Percentiles rank a stretch among this genome's conserved stretches.
These are phyloP conservation scores for Phallusia fumigata DNA, from an alignment of 23 tunicate genomes.

Conservation along the genomic window DNA sequence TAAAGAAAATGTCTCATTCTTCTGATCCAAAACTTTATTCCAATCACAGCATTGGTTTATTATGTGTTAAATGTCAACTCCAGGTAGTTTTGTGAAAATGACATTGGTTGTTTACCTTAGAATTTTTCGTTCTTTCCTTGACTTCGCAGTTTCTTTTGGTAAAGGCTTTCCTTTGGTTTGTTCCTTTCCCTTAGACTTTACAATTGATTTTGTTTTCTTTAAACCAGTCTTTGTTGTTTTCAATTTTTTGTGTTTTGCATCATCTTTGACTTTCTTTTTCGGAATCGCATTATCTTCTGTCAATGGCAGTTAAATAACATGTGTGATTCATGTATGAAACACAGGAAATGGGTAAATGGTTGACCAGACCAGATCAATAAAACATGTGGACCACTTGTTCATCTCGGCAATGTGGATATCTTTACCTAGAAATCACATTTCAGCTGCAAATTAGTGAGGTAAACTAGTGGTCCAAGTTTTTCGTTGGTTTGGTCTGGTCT, in stretches of 20 bases:
- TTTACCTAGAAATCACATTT: neutral
- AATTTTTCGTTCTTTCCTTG: slow-evolving; percentile 72
- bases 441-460: neutral
- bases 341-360: too few relatives aligned
- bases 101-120: slow-evolving; percentile 31
- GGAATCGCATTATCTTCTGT: neutral
- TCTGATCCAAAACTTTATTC: too few relatives aligned
- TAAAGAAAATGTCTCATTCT: too few relatives aligned
- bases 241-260: neutral
- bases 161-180: slow-evolving; percentile 29
- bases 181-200: slow-evolving; percentile 13
- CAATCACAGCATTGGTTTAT: neutral
- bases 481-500: too few relatives aligned
- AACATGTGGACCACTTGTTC: too few relatives aligned
- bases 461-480: too few relatives aligned
- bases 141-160: slow-evolving; percentile 83
- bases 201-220: neutral
- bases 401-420: too few relatives aligned
- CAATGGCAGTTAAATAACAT: too few relatives aligned
- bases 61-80: neutral
- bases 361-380: too few relatives aligned
- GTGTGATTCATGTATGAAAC: too few relatives aligned
- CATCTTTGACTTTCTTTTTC: neutral
- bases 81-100: too few relatives aligned
- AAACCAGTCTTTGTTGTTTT: neutral